These are phyloP conservation scores for Neogobius melanostomus DNA, from an alignment of 2,113 vertebrate genomes.

Conservation along the genomic window DNA sequence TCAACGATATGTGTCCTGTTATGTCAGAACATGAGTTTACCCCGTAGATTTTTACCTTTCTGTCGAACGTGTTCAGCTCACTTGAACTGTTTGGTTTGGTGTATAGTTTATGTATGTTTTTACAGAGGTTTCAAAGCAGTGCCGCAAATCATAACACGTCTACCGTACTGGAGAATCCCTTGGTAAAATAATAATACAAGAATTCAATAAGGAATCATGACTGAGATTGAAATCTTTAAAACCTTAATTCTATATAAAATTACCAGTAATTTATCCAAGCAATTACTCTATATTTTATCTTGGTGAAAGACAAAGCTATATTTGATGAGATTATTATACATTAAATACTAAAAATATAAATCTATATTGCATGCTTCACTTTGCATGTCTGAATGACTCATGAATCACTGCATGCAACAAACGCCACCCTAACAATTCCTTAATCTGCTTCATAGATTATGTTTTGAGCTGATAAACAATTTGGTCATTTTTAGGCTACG, in stretches of 20 bases:
- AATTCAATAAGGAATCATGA: background rate
- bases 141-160: background rate
- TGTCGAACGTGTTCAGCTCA: background rate
- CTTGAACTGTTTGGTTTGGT: background rate
- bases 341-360: background rate
- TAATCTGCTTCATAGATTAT: background rate
- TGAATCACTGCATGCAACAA: slow-evolving; percentile 3
- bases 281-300: background rate
- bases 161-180: background rate
- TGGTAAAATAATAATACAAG: slow-evolving; percentile 16
- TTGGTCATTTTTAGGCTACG: slow-evolving; percentile 69
- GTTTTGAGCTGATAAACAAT: slow-evolving; percentile 40
- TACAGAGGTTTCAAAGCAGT: slow-evolving; percentile 8
- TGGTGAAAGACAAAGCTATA: background rate
- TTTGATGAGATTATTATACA: background rate
- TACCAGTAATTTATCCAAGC: background rate
- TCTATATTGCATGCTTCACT: slow-evolving; percentile 33
- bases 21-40: too few species aligned
- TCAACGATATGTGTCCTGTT: background rate
- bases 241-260: background rate
- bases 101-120: slow-evolving; percentile 13
- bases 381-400: slow-evolving; percentile 15
- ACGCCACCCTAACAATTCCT: background rate
- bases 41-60: background rate
- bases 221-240: background rate